Conservation (phyloP, 2,888 invertebrate genomes). For the Pelosia muscerda region DNA sequence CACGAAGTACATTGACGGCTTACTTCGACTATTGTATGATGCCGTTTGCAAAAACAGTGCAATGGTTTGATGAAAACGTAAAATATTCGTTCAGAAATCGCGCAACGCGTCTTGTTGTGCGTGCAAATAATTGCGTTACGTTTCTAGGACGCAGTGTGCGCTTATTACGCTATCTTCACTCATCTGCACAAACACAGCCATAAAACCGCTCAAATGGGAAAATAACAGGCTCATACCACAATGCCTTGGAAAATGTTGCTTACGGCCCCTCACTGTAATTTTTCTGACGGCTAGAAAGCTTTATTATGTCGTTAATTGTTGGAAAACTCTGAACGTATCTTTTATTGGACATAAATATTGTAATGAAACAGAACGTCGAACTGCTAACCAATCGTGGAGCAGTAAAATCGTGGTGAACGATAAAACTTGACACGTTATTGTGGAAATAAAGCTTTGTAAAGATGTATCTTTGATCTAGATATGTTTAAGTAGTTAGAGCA, state of each 20-base stretch:
- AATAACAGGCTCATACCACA: constrained; percentile 84
- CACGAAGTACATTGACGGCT: constrained; percentile 34
- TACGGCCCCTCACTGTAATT: constrained; percentile 64
- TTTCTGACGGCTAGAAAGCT: constrained; percentile 80
- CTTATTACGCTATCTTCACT: constrained; percentile 75
- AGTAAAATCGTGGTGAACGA: constrained; percentile 40
- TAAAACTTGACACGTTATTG: constrained; percentile 52
- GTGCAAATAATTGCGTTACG: constrained; percentile 83
- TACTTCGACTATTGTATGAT: constrained; percentile 18
- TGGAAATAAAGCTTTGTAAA: constrained; percentile 43
- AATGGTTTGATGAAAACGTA: constrained; percentile 39
- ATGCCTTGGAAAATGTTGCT: constrained; percentile 80
- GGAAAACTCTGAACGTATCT: constrained; percentile 61
- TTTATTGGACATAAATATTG: constrained; percentile 59
- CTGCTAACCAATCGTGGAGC: constrained; percentile 53
- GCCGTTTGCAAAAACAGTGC: constrained; percentile 30
- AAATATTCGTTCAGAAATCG: constrained; percentile 42
- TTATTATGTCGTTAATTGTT: constrained; percentile 67
- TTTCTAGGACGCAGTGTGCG: constrained; percentile 80
- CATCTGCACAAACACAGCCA: constrained; percentile 78
- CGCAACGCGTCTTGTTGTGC: constrained; percentile 68
- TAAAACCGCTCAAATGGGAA: constrained; percentile 85
- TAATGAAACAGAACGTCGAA: constrained; percentile 52
- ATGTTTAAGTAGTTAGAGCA: constrained; percentile 35
- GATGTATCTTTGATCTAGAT: constrained; percentile 45